phyloP scores from a whole-genome alignment of 2,888 invertebrate species.

The Nemoura dubitans region DNA sequence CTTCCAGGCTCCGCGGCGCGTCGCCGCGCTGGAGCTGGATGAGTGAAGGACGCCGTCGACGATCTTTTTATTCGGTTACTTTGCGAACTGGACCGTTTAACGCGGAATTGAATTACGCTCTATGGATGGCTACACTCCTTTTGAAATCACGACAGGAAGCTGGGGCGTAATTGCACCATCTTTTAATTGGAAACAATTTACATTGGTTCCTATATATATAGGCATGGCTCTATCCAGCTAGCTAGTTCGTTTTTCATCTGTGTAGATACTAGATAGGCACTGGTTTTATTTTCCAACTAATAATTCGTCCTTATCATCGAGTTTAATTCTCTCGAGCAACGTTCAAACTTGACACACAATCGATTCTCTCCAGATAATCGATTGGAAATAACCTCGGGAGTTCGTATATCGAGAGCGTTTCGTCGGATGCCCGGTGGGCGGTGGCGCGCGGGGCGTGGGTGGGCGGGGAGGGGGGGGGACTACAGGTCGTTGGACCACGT shows the following conservation, averaged over 20 bases:
- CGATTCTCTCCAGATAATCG: slow-evolving; percentile 39
- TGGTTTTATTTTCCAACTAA: not conserved
- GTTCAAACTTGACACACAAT: not conserved
- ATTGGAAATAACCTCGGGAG: slow-evolving; percentile 25
- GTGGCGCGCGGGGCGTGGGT: not conserved
- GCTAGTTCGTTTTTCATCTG: not conserved
- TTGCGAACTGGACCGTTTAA: slow-evolving; percentile 24
- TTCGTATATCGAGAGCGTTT: not conserved
- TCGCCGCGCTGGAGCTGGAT: not conserved
- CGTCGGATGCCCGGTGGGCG: not conserved
- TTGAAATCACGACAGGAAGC: slow-evolving; percentile 20
- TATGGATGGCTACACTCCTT: slow-evolving; percentile 29
- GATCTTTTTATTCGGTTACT: slow-evolving; percentile 7
- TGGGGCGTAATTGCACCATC: slow-evolving; percentile 8
- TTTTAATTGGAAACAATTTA: slow-evolving; percentile 27
- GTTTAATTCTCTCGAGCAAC: not conserved
- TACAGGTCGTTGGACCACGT: slow-evolving; percentile 22
- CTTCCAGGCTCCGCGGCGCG: no score
- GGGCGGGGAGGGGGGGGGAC: not conserved
- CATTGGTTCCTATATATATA: not conserved
- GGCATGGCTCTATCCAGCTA: no score
- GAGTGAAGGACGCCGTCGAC: not conserved
- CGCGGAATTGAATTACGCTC: slow-evolving; percentile 22
- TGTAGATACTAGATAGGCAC: not conserved
- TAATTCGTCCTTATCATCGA: slow-evolving; percentile 3